Evolutionary conservation across 1,140 invertebrate species (phyloP), one percentile per base, ranked within the genome.

Genomic region (Psilanteris sp.): DNA sequence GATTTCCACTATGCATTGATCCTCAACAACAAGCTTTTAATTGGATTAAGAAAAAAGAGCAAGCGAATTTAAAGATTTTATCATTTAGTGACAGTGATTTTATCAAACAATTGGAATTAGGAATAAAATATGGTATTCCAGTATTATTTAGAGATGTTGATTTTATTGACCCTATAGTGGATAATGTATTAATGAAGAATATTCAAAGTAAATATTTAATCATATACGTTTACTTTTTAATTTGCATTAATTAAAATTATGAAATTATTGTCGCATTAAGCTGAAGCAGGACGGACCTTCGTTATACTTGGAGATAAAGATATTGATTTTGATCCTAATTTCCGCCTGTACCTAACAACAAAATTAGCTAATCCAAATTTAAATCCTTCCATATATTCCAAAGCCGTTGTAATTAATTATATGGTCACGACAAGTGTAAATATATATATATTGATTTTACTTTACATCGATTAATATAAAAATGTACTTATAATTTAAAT

Each of bases 71-170:
- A 0, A 96, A 96, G 86, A 90, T 93, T 3, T 83, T 96, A 4
- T 94, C 94, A 0, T 97, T 97, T 81, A 93, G 92, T 78, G 96
- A 97, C 84, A 77, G 88, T 0, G 95, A 97, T 81, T 97, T 96
- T 85, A 81, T 97, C 1, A 95, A 96, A 80, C 94, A 95, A 68
- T 83, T 97, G 6, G 96, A 97, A 88, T 92, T 96, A 87, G 93
- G 95, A 0, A 94, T 98, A 29, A 95, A 95, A 81, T 96, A 96
- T 82, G 96, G 96, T 1, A 91, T 93, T 50, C 94, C 96, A 0
- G 91, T 97, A 24, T 79, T 98, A 0, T 96, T 98, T 81, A 93
- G 96, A 90, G 95, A 97, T 86, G 94, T 97, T 4, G 95, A 97
- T 77, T 96, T 96, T 79, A 95, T 97, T 31, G 96, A 97, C 89